These are phyloP conservation scores for Drepana falcataria DNA, from an alignment of 2,888 invertebrate species.

Conservation along the genomic window DNA sequence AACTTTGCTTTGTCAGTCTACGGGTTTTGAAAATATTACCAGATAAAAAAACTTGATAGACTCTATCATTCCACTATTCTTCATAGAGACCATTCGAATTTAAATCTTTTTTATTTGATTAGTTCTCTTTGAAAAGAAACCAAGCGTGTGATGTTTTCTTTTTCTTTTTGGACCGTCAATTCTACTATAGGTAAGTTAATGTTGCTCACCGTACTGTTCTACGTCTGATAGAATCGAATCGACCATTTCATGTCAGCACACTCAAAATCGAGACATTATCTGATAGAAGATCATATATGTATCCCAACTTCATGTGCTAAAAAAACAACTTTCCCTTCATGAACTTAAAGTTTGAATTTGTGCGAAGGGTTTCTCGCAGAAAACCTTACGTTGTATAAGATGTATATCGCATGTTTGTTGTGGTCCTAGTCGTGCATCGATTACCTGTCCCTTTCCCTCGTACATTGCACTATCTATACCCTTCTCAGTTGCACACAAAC, in stretches of 20 bases:
- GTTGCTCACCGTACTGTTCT: slow-evolving; percentile 16
- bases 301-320: neutral
- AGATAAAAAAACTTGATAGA: no score
- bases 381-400: slow-evolving; percentile 35
- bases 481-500: slow-evolving; percentile 32
- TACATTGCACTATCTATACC: slow-evolving; percentile 18
- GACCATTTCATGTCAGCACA: slow-evolving; percentile 46
- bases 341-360: slow-evolving; percentile 3
- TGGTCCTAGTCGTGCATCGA: slow-evolving; percentile 41
- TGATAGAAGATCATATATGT: slow-evolving; percentile 24
- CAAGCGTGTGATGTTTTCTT: no score
- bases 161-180: neutral
- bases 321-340: slow-evolving; percentile 14
- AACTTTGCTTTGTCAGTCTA: no score
- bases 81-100: no score
- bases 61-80: no score
- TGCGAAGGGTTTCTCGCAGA: slow-evolving; percentile 23
- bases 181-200: neutral
- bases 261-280: slow-evolving; percentile 32
- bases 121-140: no score
- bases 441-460: slow-evolving; percentile 29
- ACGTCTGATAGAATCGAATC: slow-evolving; percentile 54
- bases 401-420: slow-evolving; percentile 49
- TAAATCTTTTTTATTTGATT: no score
- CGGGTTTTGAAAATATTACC: no score